These are phyloP conservation scores for Rhogogaster chlorosoma DNA, from an alignment of 2,888 invertebrate species.

Conservation along the genomic window DNA sequence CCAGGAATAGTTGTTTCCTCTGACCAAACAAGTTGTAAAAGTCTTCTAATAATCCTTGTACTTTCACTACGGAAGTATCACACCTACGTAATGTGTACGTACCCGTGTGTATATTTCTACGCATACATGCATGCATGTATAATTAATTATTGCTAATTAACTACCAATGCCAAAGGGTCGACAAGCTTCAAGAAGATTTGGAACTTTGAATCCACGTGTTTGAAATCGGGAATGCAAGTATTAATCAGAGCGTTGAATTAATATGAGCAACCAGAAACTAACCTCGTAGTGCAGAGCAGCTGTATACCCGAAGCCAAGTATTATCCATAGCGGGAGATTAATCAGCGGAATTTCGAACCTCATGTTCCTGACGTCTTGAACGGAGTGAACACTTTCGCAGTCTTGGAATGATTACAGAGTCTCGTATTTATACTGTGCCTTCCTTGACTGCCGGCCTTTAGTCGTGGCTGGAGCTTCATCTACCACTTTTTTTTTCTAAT, in stretches of 20 bases:
- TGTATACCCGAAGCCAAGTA: background rate
- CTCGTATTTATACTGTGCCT: slow-evolving; percentile 8
- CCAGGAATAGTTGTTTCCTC: background rate
- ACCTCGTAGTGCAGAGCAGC: slow-evolving; percentile 1
- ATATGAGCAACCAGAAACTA: background rate
- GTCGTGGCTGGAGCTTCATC: background rate
- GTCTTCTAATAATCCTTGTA: background rate
- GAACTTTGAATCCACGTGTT: background rate
- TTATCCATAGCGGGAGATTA: slow-evolving; percentile 4
- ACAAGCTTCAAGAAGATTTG: background rate
- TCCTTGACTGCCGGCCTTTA: background rate
- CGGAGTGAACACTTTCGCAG: slow-evolving; percentile 4
- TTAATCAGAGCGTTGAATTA: background rate
- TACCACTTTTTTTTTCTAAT: background rate
- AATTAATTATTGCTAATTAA: background rate
- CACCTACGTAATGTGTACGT: background rate
- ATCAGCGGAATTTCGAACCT: background rate
- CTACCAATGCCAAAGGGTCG: background rate
- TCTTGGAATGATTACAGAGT: background rate
- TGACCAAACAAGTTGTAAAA: slow-evolving; percentile 16
- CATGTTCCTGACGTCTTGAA: slow-evolving; percentile 7
- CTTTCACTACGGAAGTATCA: slow-evolving; percentile 35
- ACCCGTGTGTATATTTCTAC: background rate
- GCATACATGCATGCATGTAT: background rate
- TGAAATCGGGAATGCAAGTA: background rate